Base-by-base conservation (phyloP, 2,888 invertebrate genomes). In the Parasteatoda lunata region DNA sequence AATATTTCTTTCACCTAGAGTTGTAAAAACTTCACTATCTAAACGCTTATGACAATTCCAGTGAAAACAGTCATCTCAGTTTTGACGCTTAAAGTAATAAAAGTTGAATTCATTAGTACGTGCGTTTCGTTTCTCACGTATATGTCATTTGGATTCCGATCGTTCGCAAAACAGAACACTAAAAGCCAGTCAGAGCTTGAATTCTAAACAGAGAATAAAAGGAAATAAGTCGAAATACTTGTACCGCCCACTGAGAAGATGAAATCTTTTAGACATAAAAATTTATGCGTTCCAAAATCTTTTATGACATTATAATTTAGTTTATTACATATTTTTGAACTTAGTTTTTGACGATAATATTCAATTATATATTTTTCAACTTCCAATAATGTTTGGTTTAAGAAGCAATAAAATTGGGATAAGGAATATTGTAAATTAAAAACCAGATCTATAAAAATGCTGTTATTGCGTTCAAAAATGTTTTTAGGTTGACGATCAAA, bases 231-330 rank as follows among this genome's bases (percentile, higher is more conserved):
- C 59, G n/a, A 59, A 59, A 59, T 59, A 59, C n/a, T n/a, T n/a
- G 11, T n/a, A n/a, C 59, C n/a, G 9, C 59, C 11, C 9, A 59
- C 9, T 4, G 59, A 59, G n/a, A 9, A 59, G 9, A 59, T n/a
- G n/a, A 59, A 59, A 59, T n/a, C 59, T 59, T 6, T 59, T n/a
- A 59, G n/a, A n/a, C 59, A 59, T 59, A 59, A 59, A 59, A 59
- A 59, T 59, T 59, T 59, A 59, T 30, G 30, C 8, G 59, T 9
- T n/a, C 59, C n/a, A 13, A 59, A n/a, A 59, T 13, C 59, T 59
- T 59, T 59, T n/a, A 59, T 59, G 59, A 59, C 11, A 9, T 59
- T 59, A 13, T 59, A 59, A 59, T 59, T 59, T 59, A n/a, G n/a
- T 59, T 30, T 30, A 30, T 30, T 30, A 30, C 30, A 30, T 30